phyloP scores from a whole-genome alignment of 2,888 invertebrate genomes.

The Cetonia aurata region DNA sequence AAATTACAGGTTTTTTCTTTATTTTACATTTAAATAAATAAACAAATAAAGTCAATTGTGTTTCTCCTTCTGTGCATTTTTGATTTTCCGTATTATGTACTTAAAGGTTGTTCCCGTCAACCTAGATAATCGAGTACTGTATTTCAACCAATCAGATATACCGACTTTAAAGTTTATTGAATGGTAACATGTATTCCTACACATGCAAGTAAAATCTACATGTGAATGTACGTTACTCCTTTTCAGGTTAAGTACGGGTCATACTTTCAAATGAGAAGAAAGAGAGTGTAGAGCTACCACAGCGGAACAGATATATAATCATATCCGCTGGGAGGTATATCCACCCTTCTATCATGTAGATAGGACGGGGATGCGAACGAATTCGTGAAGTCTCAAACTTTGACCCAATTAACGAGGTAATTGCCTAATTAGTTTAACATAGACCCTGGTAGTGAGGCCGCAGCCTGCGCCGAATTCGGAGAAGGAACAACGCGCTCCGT shows the following conservation, averaged over 20 bases:
- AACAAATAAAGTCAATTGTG: too few relatives aligned
- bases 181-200: too few relatives aligned
- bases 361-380: neutral
- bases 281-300: neutral
- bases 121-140: too few relatives aligned
- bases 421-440: slow-evolving; percentile 38
- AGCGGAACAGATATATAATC: slow-evolving; percentile 22
- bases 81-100: too few relatives aligned
- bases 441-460: neutral
- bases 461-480: slow-evolving; percentile 4
- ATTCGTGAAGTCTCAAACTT: slow-evolving; percentile 33
- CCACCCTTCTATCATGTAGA: slow-evolving; percentile 11
- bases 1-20: too few relatives aligned
- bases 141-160: neutral
- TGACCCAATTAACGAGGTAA: slow-evolving; percentile 42
- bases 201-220: too few relatives aligned
- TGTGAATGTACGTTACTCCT: too few relatives aligned
- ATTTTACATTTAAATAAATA: too few relatives aligned
- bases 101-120: too few relatives aligned
- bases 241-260: too few relatives aligned
- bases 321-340: slow-evolving; percentile 13
- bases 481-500: slow-evolving; percentile 23
- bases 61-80: too few relatives aligned
- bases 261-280: too few relatives aligned
- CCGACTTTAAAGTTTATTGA: neutral